Percentiles rank a stretch among this genome's conserved stretches.
Evolutionary conservation across 2,888 invertebrate species (phyloP).

Genomic region (Artemia sp.): DNA sequence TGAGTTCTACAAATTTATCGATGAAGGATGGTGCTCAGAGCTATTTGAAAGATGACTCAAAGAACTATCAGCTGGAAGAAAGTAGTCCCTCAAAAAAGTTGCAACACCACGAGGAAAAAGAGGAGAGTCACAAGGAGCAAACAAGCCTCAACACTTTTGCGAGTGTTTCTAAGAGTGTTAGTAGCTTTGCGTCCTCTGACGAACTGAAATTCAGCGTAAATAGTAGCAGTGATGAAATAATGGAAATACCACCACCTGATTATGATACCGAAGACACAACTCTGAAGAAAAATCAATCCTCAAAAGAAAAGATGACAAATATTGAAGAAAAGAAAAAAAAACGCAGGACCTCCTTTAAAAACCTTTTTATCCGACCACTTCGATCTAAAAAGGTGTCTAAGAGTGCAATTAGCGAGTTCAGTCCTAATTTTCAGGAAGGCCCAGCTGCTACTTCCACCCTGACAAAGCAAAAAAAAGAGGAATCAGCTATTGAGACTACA

Average conservation of each 20-base stretch:
- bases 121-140: no score
- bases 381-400: background rate
- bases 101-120: no score
- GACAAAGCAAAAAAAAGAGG: background rate
- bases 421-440: background rate
- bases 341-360: slow-evolving; percentile 20
- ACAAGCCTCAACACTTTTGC: slow-evolving; percentile 1
- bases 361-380: slow-evolving; percentile 21
- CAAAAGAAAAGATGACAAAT: background rate
- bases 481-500: background rate
- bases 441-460: slow-evolving; percentile 9
- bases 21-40: no score
- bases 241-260: slow-evolving; percentile 10
- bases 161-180: background rate
- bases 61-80: no score
- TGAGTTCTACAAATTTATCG: no score
- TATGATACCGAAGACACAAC: background rate
- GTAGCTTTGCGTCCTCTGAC: slow-evolving; percentile 3
- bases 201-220: background rate
- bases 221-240: slow-evolving; percentile 5
- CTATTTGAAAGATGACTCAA: no score
- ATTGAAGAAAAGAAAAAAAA: slow-evolving; percentile 16
- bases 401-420: background rate
- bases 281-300: background rate
- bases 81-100: no score